Evolutionary conservation across 2,797 vertebrate genomes (phyloP), one percentile per base, ranked within the genome.

Genomic region (Sylvilagus floridanus): DNA sequence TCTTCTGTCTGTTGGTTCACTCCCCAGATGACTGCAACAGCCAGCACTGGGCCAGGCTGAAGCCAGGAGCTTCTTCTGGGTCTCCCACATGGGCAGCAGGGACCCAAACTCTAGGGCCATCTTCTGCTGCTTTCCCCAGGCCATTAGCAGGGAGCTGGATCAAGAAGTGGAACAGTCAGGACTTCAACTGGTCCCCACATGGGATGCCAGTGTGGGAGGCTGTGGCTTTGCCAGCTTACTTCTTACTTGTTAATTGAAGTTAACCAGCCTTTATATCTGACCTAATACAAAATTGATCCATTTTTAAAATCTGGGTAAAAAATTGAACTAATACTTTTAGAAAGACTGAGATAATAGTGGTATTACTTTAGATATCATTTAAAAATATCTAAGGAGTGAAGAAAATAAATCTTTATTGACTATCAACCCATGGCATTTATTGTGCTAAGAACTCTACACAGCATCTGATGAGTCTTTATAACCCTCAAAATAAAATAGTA

Each of bases 401-500:
- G 71, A 75, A 83, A 81, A 82, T 47, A 87, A 84, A 84, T 88
- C 63, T 82, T 84, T 78, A 57, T 90, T 88, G 63, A 37, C 76
- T 86, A 4, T 94, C 57, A 90, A 63, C 50, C 50, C 50, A 14
- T n/a, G 37, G 52, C 78, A 24, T 66, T 42, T 88, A 77, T 47
- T 90, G 26, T 72, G 32, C 32, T 82, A 60, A 85, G 60, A 13
- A 52, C 22, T 72, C 26, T 57, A 69, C 1, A 72, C 4, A 28
- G 71, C 86, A 14, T 83, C 79, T 86, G 91, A 91, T 73, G 66
- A 85, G 47, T 88, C 57, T 28, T 84, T 47, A 52, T 16, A 91
- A 73, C 78, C 30, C 21, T 95, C 52, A 93, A 83, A 96, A 77
- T 86, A 93, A 88, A 92, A 42, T 79, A 35, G 32, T 54, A 37